phyloP scores from a whole-genome alignment of 2,888 invertebrate genomes.

The Tenodera sinensis region DNA sequence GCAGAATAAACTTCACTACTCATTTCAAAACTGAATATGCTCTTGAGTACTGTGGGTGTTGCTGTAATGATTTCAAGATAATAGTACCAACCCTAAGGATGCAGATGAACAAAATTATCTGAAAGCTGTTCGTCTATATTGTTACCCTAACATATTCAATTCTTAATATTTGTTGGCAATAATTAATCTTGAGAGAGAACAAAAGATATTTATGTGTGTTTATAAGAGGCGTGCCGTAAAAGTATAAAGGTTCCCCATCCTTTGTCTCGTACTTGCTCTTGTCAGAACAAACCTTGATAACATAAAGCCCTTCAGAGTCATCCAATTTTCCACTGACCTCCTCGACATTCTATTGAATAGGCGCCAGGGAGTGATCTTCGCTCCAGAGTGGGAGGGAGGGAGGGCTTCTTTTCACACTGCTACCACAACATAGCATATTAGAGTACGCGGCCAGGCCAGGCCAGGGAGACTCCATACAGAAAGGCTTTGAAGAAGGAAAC shows the following conservation, averaged over 20 bases:
- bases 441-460: background rate
- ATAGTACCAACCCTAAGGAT: too few species aligned
- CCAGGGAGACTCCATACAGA: background rate
- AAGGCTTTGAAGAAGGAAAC: background rate
- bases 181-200: background rate
- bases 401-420: background rate
- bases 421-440: background rate
- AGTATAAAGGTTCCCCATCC: too few species aligned
- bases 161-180: too few species aligned
- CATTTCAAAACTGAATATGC: too few species aligned
- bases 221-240: background rate
- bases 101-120: too few species aligned
- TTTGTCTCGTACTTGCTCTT: background rate
- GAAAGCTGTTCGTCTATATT: too few species aligned
- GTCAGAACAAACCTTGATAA: slow-evolving; percentile 10
- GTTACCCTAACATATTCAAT: too few species aligned
- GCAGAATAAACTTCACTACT: too few species aligned
- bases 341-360: slow-evolving; percentile 17
- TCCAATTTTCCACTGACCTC: slow-evolving; percentile 23
- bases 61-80: too few species aligned
- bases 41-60: too few species aligned
- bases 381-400: background rate
- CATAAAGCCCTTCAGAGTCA: slow-evolving; percentile 10
- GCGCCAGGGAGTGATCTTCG: background rate
- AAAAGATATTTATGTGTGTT: background rate